These are phyloP conservation scores for Caenorhabditis zanzibari DNA, from an alignment of 2,888 invertebrate species.

Conservation along the genomic window DNA sequence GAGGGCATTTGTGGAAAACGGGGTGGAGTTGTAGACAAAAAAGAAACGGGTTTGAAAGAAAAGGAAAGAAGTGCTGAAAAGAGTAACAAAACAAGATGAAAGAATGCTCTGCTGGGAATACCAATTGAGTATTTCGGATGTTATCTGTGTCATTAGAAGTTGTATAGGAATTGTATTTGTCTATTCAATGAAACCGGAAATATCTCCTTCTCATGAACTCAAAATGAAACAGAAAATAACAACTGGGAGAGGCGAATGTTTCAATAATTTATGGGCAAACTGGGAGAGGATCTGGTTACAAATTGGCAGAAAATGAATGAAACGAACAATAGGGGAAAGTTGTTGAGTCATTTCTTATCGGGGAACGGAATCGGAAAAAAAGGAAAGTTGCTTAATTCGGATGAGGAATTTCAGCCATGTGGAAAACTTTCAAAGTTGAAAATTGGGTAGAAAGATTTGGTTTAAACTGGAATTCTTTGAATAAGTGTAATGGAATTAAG, in stretches of 20 bases:
- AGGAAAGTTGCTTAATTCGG: background rate
- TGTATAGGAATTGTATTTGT: background rate
- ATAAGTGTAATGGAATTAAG: background rate
- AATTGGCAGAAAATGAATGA: conserved; percentile 27
- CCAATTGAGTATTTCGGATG: conserved; percentile 14
- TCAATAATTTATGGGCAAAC: conserved; percentile 35
- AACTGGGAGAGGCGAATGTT: conserved; percentile 11
- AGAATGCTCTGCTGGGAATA: conserved; percentile 42
- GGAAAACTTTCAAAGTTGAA: background rate
- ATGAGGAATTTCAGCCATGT: background rate
- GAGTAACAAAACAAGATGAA: conserved; percentile 35
- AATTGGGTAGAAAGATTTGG: background rate
- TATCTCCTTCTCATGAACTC: background rate
- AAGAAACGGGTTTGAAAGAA: conserved; percentile 26
- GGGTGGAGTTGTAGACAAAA: background rate
- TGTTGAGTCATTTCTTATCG: conserved; percentile 29
- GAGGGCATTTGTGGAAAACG: conserved; percentile 29
- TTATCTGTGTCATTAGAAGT: conserved; percentile 47
- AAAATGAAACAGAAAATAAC: conserved; percentile 28
- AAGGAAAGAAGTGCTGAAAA: conserved; percentile 33
- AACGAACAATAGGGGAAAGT: background rate
- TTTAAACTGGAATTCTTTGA: conserved; percentile 3
- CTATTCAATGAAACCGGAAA: conserved; percentile 8
- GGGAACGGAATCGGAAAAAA: conserved; percentile 10
- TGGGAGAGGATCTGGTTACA: conserved; percentile 47